Evolutionary conservation across 2,113 vertebrate species (phyloP).

Genomic region (Brienomyrus longianalis): DNA sequence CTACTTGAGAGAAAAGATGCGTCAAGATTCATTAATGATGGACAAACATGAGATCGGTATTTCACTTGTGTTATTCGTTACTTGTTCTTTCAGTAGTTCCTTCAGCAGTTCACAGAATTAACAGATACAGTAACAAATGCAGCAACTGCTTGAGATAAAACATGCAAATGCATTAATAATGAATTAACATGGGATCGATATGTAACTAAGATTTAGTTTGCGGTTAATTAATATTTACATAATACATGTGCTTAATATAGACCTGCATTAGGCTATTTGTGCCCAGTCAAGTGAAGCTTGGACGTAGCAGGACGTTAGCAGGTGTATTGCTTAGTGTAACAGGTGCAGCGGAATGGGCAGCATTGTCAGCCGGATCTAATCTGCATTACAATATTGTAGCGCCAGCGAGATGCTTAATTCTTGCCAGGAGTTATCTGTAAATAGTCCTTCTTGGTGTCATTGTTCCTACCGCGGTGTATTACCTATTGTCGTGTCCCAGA

Average conservation of each 20-base stretch:
- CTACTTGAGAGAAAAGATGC: too few species aligned
- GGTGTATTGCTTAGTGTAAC: background rate
- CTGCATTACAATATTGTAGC: background rate
- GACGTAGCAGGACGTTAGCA: background rate
- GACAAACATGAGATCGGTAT: too few species aligned
- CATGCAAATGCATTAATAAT: background rate
- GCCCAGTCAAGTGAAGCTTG: background rate
- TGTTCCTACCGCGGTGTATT: background rate
- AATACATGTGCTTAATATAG: background rate
- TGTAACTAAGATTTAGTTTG: background rate
- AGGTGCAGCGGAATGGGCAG: too few species aligned
- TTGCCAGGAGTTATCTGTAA: background rate
- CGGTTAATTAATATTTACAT: background rate
- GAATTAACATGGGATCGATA: background rate
- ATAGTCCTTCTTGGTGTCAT: background rate
- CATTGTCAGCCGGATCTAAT: too few species aligned
- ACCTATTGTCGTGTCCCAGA: background rate
- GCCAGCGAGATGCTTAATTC: background rate
- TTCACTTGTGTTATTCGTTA: too few species aligned
- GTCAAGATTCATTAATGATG: too few species aligned
- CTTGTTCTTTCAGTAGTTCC: too few species aligned
- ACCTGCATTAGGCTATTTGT: background rate
- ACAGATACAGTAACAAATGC: background rate
- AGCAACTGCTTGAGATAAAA: background rate
- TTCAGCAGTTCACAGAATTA: too few species aligned